Evolutionary conservation across 2,797 vertebrate species (phyloP), one percentile per base, ranked within the genome.

Genomic region (Phaenicophaeus curvirostris): DNA sequence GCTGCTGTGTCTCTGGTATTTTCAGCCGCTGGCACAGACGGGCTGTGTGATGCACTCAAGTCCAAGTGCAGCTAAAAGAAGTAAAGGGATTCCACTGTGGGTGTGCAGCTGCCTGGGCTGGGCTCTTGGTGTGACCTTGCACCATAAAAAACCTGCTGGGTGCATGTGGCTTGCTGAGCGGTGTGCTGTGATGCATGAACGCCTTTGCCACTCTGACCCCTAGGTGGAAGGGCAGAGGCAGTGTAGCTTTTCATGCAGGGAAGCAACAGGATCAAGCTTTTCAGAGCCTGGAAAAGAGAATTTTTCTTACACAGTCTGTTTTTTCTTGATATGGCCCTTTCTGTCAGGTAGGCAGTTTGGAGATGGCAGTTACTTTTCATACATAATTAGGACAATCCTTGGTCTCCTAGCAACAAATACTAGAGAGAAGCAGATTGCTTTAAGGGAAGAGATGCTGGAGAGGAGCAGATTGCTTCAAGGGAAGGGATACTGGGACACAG

Each of bases 151-250:
- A 39, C 51, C 89, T 84, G 94, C 94, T 83, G 3, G 37, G 91
- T 76, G 95, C 95, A 94, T 94, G 95, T 12, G 83, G 91, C 95
- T 96, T 96, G 94, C 83, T 94, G 94, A 88, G 50, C 94, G 89
- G 92, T 90, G 89, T 96, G 92, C 37, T 90, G 93, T 97, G 95
- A 73, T 95, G 95, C 95, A 96, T 95, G 95, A 71, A 67, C 61
- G 27, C 31, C 30, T 81, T 84, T 71, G 59, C 33, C 76, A 63
- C 76, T 79, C 89, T 57, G 89, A 88, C 41, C 41, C 28, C 5
- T 33, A 66, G 61, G 44, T 73, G 53, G 62, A 80, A 77, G 53
- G 67, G 66, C 66, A 82, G 69, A 57, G 41, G 23, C 71, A 62
- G 50, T 31, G 13, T 20, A 65, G 62, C n/a, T 81, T 58, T 46